Conservation (phyloP, 2,797 vertebrate species). For the Tokudaia muenninki region DNA sequence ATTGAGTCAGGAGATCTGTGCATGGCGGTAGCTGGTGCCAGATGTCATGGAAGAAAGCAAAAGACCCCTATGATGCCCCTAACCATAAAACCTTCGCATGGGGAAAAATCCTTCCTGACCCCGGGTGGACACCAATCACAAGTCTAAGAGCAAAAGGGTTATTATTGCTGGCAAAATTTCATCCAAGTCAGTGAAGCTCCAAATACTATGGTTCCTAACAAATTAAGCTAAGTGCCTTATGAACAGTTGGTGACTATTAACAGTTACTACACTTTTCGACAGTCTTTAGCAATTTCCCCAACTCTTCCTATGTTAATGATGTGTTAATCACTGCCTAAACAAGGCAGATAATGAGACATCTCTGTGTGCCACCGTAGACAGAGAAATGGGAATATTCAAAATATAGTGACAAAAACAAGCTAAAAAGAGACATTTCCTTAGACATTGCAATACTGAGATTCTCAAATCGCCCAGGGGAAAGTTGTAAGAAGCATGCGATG, state of each 20-base stretch:
- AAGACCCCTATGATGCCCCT: not conserved
- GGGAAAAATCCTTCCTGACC: constrained; percentile 23
- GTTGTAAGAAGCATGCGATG: not conserved
- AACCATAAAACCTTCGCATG: not conserved
- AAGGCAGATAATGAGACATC: constrained; percentile 71
- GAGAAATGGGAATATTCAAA: constrained; percentile 48
- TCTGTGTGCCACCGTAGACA: not conserved
- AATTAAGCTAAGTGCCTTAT: constrained; percentile 54
- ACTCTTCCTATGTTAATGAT: constrained; percentile 70
- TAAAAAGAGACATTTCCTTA: constrained; percentile 20
- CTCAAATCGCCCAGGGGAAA: not conserved
- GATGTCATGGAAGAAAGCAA: not conserved
- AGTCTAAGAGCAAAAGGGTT: not conserved
- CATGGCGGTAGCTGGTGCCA: constrained; percentile 42
- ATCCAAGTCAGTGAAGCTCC: not conserved
- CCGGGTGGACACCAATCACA: constrained; percentile 26
- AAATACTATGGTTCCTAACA: not conserved
- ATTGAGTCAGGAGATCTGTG: not conserved
- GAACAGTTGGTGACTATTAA: constrained; percentile 80
- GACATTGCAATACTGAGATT: not conserved
- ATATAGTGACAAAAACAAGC: not conserved
- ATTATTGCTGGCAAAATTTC: constrained; percentile 17
- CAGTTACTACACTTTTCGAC: constrained; percentile 65
- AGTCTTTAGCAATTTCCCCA: constrained; percentile 64
- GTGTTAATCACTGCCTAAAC: constrained; percentile 78